Evolutionary conservation across 2,888 invertebrate genomes (phyloP).

Genomic region (Drosophila paranaensis): DNA sequence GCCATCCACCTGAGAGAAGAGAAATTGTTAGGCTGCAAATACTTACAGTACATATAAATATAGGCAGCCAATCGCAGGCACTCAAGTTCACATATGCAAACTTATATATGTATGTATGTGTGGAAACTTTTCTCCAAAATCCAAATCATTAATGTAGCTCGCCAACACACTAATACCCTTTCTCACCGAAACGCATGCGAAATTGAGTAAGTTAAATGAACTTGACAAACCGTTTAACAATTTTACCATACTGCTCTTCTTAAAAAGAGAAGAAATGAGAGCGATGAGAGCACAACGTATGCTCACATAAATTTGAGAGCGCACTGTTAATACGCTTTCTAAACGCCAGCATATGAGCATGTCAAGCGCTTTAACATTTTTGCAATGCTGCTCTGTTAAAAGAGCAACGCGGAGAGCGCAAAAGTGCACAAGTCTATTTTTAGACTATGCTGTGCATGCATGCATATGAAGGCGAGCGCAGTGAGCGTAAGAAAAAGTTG

Average conservation of each 20-base stretch:
- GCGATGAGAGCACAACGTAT: neutral
- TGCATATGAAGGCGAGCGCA: neutral
- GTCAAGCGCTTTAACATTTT: neutral
- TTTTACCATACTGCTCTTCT: neutral
- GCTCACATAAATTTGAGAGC: neutral
- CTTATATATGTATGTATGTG: too few species aligned
- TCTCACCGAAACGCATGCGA: neutral
- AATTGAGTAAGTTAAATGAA: neutral
- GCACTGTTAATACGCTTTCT: neutral
- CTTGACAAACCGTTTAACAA: neutral
- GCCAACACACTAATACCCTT: neutral
- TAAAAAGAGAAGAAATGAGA: neutral
- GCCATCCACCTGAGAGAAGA: constrained; percentile 77
- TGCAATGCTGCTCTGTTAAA: neutral
- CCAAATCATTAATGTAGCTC: neutral
- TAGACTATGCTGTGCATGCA: neutral
- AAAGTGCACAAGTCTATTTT: neutral
- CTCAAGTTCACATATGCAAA: too few species aligned
- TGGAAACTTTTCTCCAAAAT: neutral
- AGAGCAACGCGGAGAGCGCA: neutral
- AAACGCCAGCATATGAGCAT: neutral
- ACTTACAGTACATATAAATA: neutral
- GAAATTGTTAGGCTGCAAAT: neutral
- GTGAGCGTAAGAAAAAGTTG: neutral
- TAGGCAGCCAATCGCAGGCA: neutral